A percentile compares a stretch with the other conserved stretches of the same genome.
Evolutionary conservation across 2,888 invertebrate genomes (phyloP).

Genomic region (Hydropsyche betteni): DNA sequence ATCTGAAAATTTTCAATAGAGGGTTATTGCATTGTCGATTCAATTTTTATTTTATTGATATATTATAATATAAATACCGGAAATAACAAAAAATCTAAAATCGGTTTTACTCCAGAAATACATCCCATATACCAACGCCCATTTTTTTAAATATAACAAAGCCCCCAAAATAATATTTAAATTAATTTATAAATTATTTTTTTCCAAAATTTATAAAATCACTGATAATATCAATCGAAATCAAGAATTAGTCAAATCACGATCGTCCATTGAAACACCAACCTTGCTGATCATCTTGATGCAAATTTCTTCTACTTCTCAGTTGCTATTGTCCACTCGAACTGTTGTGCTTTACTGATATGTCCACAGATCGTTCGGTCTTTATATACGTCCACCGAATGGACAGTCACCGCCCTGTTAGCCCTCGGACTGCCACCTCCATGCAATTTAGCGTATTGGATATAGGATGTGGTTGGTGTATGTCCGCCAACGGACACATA

Average conservation of each 20-base stretch:
- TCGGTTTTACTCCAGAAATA: too few relatives aligned
- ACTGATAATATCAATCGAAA: neutral
- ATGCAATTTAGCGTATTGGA: neutral
- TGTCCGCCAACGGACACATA: neutral
- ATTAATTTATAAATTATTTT: too few relatives aligned
- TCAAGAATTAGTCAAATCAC: neutral
- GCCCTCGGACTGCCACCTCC: conserved; percentile 37
- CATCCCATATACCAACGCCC: too few relatives aligned
- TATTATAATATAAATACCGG: too few relatives aligned
- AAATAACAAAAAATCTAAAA: too few relatives aligned
- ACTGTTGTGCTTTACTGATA: conserved; percentile 48
- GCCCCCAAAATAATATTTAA: too few relatives aligned
- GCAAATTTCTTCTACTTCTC: neutral
- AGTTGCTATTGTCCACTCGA: conserved; percentile 46
- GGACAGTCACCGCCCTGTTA: conserved; percentile 39
- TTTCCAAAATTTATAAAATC: too few relatives aligned
- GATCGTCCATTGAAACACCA: neutral
- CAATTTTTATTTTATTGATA: too few relatives aligned
- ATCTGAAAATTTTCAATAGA: conserved; percentile 30
- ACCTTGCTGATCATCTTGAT: conserved; percentile 35
- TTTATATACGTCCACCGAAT: conserved; percentile 44
- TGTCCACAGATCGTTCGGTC: conserved; percentile 40
- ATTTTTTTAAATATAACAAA: too few relatives aligned
- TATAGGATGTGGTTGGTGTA: conserved; percentile 22
- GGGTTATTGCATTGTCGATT: neutral